Base-by-base conservation (phyloP, 1,140 invertebrate genomes). In the Pomacea maculata region DNA sequence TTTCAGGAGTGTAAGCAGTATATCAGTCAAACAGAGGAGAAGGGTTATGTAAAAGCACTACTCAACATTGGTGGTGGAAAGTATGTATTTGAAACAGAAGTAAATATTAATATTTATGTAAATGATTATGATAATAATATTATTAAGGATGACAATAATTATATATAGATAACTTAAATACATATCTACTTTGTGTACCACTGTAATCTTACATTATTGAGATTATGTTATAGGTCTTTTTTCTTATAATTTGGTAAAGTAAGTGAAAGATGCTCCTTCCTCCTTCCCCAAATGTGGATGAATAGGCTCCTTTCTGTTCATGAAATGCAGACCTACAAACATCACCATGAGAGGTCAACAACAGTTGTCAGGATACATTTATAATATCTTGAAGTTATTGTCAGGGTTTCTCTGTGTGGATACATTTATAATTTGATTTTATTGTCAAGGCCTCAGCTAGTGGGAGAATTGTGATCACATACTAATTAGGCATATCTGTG, bases 1-100 rank as follows among this genome's bases (percentile, higher is more conserved):
- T 81, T 75, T 73, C 72, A 88, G 85, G 87, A 88, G 79, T 88
- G 87, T 78, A 63, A 86, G n/a, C 77, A 88, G n/a, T 85, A 85
- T 65, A 87, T 88, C 70, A 71, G 77, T 25, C 82, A 80, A 25
- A 83, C 86, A 25, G 86, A 87, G 67, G 68, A 83, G 75, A 83
- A 80, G 71, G 87, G 87, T 9, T 88, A 86, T 78, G 79, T 80
- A 64, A 45, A 71, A 14, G 87, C 87, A 6, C 63, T 86, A 45
- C 63, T 88, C 11, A 88, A 88, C 73, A 72, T 84, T 57, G 86
- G 87, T 14, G 45, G 71, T n/a, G 85, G 84, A 68, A 84, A 82
- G 86, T 88, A 84, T 73, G 57, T 73, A 63, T 52, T 34, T 52
- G 34, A 10, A 29, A n/a, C 64, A n/a, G 61, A n/a, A 17, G 25